Base-by-base conservation (phyloP, 2,888 invertebrate genomes). In the Ectemnius continuus region DNA sequence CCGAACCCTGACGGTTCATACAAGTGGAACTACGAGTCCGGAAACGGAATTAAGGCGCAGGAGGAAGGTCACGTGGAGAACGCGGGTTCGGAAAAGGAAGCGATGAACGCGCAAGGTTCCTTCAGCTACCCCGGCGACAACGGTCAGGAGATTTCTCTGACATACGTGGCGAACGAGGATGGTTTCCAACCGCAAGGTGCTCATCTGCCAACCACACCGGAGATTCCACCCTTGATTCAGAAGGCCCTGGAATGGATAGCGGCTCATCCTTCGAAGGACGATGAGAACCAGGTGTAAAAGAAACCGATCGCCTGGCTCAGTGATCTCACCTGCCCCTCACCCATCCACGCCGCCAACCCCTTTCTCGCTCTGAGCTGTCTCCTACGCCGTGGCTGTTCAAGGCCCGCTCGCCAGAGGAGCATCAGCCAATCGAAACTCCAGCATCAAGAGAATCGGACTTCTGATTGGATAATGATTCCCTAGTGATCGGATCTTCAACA, bases 41-140 rank as follows among this genome's bases (percentile, higher is more conserved):
- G 91, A 0, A 92, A 92, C 79, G 92, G 92, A 8, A 92, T 92
- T 78, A 83, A 87, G 67, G 91, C 90, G 16, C 85, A 92, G 67
- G 92, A 92, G 78, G 86, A 88, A 57, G 89, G 89, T 0, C 88
- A 86, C 62, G 64, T 91, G 73, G 88, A 89, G 67, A 88, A 89
- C 76, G 85, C 83, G 0, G 91, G 91, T 11, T 48, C 78, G 16
- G 85, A 87, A 11, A 89, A 87, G 71, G 90, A 87, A 62, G 90
- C 88, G 4, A 83, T 86, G 70, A 78, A 85, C 20, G 91, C 90
- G 0, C 85, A 90, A 80, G 91, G 92, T 16, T 81, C 85, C 2
- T 89, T 84, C 75, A 91, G 91, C 23, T 92, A 91, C 84, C 87
- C 88, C 1, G 86, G 88, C 23, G 88, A 90, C 59, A 91, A 91